These are phyloP conservation scores for Trichacis sp. DNA, from an alignment of 2,888 invertebrate species.

Conservation along the genomic window DNA sequence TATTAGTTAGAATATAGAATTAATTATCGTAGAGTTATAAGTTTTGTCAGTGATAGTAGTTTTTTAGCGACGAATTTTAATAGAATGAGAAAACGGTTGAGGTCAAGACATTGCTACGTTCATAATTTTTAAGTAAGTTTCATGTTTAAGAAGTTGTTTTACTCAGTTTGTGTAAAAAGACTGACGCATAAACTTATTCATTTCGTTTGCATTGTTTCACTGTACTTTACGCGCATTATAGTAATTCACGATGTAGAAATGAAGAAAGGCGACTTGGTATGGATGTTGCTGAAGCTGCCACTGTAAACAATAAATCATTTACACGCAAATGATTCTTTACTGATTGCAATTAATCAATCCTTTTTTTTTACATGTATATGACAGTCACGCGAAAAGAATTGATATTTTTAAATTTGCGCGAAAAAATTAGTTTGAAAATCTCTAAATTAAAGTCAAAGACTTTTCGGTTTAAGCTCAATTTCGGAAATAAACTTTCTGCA, in stretches of 20 bases:
- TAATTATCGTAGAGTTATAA: too few relatives aligned
- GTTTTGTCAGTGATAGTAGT: not conserved
- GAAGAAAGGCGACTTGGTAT: slow-evolving; percentile 25
- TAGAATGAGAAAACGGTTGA: slow-evolving; percentile 29
- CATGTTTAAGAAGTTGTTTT: slow-evolving; percentile 40
- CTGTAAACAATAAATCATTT: slow-evolving; percentile 52
- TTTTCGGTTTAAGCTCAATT: too few relatives aligned
- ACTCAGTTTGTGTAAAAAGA: slow-evolving; percentile 58
- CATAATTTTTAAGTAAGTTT: slow-evolving; percentile 49
- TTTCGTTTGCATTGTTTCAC: slow-evolving; percentile 46
- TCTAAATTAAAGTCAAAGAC: too few relatives aligned
- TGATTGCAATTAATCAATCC: too few relatives aligned
- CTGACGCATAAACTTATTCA: slow-evolving; percentile 52
- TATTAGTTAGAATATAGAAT: too few relatives aligned
- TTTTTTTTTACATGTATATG: too few relatives aligned
- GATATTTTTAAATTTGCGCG: too few relatives aligned
- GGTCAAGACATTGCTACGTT: slow-evolving; percentile 46
- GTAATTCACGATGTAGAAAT: slow-evolving; percentile 39
- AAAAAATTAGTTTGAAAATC: too few relatives aligned
- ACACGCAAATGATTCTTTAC: slow-evolving; percentile 43
- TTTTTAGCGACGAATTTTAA: not conserved
- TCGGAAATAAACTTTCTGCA: too few relatives aligned
- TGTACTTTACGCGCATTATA: slow-evolving; percentile 37
- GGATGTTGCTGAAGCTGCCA: slow-evolving; percentile 40
- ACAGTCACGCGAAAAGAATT: too few relatives aligned